Percentiles rank a stretch among this genome's conserved stretches.
Evolutionary conservation across 2,113 vertebrate genomes (phyloP).

Genomic region (Apus apus): DNA sequence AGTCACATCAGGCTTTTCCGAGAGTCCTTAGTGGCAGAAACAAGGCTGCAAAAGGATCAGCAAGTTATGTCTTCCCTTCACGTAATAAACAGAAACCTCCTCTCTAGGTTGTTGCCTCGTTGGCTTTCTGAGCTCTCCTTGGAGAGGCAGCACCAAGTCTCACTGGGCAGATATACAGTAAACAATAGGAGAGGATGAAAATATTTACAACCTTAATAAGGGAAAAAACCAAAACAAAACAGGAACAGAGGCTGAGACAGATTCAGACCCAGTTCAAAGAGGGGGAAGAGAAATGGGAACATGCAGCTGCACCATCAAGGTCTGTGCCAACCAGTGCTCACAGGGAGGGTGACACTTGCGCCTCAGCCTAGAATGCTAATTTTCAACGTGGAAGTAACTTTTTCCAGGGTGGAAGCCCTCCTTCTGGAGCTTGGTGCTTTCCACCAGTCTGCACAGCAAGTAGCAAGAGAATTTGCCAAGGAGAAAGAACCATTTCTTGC

Average conservation of each 20-base stretch:
- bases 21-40: neutral
- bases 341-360: rapidly evolving
- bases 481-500: neutral
- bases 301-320: neutral
- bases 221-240: neutral
- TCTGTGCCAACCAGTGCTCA: neutral
- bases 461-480: neutral
- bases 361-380: neutral
- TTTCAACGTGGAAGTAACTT: neutral
- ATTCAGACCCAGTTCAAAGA: neutral
- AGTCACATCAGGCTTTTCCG: neutral
- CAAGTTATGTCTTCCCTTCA: neutral
- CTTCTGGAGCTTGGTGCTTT: neutral
- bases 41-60: neutral
- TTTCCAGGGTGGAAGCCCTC: neutral
- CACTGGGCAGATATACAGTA: neutral
- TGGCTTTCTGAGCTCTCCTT: neutral
- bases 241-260: neutral
- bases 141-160: neutral
- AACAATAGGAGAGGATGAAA: neutral
- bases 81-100: neutral
- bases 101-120: neutral
- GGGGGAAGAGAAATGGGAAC: neutral
- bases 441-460: neutral
- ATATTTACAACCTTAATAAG: neutral